Base-by-base conservation (phyloP, 2,888 invertebrate genomes). In the Torymus tubicola region DNA sequence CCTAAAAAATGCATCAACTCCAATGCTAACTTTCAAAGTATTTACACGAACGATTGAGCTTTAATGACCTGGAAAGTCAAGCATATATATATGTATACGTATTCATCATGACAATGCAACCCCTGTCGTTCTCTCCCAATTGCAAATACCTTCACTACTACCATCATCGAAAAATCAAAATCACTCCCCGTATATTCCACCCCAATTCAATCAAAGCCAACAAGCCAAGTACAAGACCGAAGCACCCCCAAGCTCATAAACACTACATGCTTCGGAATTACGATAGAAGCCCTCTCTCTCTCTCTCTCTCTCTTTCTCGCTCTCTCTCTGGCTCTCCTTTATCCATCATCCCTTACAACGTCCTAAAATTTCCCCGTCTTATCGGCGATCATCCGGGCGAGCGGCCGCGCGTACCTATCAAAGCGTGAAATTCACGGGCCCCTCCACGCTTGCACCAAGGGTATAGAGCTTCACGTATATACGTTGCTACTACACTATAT, bases 371-470 rank as follows among this genome's bases (percentile, higher is more conserved):
- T 52, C 60, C 60, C 50, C 42, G 31, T 61, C 68, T 76, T 68
- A 76, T 68, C 67, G 74, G n/a, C 61, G 55, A 53, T 76, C 68
- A 68, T 76, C 18, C 75, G 31, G 55, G 31, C 69, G 69, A 53
- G 42, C 12, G 50, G 67, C 5, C 21, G 55, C 31, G 42, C 16
- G 57, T 11, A 65, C 63, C 64, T 75, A 80, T 76, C 76, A 76
- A 80, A 80, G 71, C 80, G 67, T 74, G 80, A 80, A 80, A 76
- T 71, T 76, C 67, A 55, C 57, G 67, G 8, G 24, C 14, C 50
- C 21, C n/a, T n/a, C n/a, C 42, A 13, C 12, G 14, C 18, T 2
- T n/a, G 13, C 14, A 18, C 3, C 24, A 18, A 12, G 8, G 50
- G 42, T 42, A 42, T 42, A 42, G 42, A 42, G 42, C 8, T 42